Evolutionary conservation across 2,888 invertebrate species (phyloP).

Genomic region (Hirtodrosophila confusa): DNA sequence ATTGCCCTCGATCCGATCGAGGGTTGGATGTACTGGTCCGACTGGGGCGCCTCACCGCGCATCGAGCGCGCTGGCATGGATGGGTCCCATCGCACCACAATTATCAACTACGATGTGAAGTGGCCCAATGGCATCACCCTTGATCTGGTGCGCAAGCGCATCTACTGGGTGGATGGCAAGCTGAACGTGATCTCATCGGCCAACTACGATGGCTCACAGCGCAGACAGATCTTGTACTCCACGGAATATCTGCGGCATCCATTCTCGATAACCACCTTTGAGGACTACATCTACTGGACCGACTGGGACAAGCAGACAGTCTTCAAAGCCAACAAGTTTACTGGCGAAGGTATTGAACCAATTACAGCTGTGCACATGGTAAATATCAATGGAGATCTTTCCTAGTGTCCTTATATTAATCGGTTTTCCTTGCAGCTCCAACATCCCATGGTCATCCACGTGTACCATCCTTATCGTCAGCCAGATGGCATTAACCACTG

Average conservation of each 20-base stretch:
- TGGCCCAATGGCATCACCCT: slow-evolving; percentile 99
- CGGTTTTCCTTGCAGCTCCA: slow-evolving; percentile 86
- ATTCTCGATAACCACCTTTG: slow-evolving; percentile 98
- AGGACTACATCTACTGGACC: slow-evolving; percentile 98
- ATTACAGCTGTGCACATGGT: slow-evolving; percentile 92
- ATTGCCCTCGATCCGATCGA: slow-evolving; percentile 96
- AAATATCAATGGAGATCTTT: slow-evolving; percentile 45
- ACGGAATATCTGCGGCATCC: slow-evolving; percentile 94
- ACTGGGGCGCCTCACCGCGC: slow-evolving; percentile 96
- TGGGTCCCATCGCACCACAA: slow-evolving; percentile 93
- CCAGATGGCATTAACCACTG: slow-evolving; percentile 96
- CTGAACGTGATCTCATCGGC: slow-evolving; percentile 94
- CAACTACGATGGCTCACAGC: slow-evolving; percentile 93
- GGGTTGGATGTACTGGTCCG: slow-evolving; percentile 99
- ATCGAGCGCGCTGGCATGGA: slow-evolving; percentile 99
- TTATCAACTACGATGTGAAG: slow-evolving; percentile 93
- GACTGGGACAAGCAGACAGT: slow-evolving; percentile 98
- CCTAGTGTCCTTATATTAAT: slow-evolving; percentile 18
- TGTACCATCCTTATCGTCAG: slow-evolving; percentile 97
- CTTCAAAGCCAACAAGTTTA: slow-evolving; percentile 96
- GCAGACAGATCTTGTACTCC: slow-evolving; percentile 91
- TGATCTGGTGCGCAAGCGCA: slow-evolving; percentile 93
- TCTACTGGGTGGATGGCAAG: slow-evolving; percentile 99
- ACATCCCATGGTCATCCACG: slow-evolving; percentile 97
- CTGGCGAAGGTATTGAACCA: slow-evolving; percentile 90